Evolutionary conservation across 2,113 vertebrate genomes (phyloP).

Genomic region (Apodemus speciosus): DNA sequence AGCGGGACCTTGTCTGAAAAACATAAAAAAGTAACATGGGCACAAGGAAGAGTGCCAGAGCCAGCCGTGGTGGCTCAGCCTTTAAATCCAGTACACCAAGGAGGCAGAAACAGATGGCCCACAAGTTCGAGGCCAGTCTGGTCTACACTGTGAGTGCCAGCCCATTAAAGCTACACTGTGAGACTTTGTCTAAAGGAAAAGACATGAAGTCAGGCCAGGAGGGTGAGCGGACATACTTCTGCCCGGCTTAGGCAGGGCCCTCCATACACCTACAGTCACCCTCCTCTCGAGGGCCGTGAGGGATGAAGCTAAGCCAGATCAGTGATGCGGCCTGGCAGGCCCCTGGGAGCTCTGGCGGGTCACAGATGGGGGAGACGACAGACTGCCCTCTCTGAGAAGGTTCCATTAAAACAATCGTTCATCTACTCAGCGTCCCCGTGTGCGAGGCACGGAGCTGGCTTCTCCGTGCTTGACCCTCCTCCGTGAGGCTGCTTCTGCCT

Average conservation of each 20-base stretch:
- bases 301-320: background rate
- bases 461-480: background rate
- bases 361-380: background rate
- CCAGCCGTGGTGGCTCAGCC: background rate
- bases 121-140: background rate
- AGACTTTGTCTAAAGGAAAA: background rate
- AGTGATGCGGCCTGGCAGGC: background rate
- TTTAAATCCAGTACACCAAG: background rate
- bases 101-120: background rate
- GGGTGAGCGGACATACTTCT: background rate
- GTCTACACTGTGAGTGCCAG: background rate
- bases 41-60: background rate
- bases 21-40: background rate
- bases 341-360: background rate
- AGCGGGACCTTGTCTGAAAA: background rate
- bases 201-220: background rate
- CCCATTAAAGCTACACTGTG: background rate
- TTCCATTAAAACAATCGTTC: conserved; percentile 25
- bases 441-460: background rate
- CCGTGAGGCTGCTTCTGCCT: background rate
- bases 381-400: background rate
- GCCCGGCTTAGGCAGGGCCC: background rate
- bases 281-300: background rate
- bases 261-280: background rate
- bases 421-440: background rate